Evolutionary conservation across 2,888 invertebrate species (phyloP).

Genomic region (Chirona hameri): DNA sequence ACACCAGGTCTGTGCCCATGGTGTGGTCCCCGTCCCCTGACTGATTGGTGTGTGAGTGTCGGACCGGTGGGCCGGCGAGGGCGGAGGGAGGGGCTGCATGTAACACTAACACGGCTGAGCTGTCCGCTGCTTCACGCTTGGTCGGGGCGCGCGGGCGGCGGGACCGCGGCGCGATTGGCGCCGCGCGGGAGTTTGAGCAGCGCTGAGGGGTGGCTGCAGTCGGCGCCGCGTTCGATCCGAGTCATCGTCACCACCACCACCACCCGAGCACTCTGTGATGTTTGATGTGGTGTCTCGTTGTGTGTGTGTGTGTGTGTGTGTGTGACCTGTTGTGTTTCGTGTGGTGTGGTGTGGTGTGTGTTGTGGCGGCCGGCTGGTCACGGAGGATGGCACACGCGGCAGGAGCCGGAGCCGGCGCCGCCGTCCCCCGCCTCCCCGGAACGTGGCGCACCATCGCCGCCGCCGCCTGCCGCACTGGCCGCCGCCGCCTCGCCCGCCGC

Average conservation of each 20-base stretch:
- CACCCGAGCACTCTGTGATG: not conserved
- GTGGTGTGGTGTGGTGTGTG: not conserved
- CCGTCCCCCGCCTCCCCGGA: not conserved
- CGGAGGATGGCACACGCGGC: not conserved
- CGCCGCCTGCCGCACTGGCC: conserved; percentile 11
- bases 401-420: not conserved
- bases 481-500: not conserved
- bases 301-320: not conserved
- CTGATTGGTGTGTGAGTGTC: too few relatives aligned
- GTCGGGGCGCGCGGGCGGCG: not conserved
- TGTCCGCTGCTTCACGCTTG: not conserved
- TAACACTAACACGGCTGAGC: not conserved
- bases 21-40: too few relatives aligned
- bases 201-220: too few relatives aligned
- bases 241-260: not conserved
- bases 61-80: too few relatives aligned
- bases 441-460: not conserved
- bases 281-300: not conserved
- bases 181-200: too few relatives aligned
- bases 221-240: not conserved
- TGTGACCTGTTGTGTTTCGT: not conserved
- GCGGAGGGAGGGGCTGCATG: too few relatives aligned
- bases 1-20: not conserved
- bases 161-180: not conserved
- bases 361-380: not conserved